Conservation (phyloP, 2,888 invertebrate species). For the Eulithis prunata region DNA sequence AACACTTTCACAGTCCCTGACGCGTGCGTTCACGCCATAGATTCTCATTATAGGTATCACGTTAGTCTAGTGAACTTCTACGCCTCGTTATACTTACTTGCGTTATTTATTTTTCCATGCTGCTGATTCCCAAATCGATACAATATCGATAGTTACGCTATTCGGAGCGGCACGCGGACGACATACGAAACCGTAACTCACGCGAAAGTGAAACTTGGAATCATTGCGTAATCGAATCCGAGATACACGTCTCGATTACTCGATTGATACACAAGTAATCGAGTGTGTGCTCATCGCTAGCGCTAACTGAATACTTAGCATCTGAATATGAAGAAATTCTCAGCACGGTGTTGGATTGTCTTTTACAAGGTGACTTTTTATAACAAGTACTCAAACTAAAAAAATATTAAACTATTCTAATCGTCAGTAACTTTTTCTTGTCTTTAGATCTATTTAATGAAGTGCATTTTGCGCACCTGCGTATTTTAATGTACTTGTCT, state of each 20-base stretch:
- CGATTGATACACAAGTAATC: conserved; percentile 58
- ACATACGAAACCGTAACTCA: conserved; percentile 70
- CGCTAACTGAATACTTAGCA: conserved; percentile 35
- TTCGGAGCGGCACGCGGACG: conserved; percentile 49
- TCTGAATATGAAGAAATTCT: conserved; percentile 41
- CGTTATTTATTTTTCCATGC: conserved; percentile 12
- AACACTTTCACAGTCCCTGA: no score
- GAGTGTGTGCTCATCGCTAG: conserved; percentile 50
- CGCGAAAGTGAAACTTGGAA: conserved; percentile 78
- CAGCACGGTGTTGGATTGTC: not conserved
- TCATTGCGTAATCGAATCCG: conserved; percentile 64
- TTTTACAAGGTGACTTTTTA: not conserved
- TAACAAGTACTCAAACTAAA: no score
- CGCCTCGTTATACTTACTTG: not conserved
- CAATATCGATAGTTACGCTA: conserved; percentile 43
- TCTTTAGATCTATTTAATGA: no score
- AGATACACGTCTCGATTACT: conserved; percentile 60
- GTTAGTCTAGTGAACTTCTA: not conserved
- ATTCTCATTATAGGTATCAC: not conserved
- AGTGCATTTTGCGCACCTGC: no score
- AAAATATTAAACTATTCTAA: no score
- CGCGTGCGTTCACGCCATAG: no score
- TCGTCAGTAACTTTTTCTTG: no score
- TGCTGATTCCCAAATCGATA: conserved; percentile 62
- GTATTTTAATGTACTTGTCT: no score